Base-by-base conservation (phyloP, 2,888 invertebrate genomes). In the Psococerastis gibbosa region DNA sequence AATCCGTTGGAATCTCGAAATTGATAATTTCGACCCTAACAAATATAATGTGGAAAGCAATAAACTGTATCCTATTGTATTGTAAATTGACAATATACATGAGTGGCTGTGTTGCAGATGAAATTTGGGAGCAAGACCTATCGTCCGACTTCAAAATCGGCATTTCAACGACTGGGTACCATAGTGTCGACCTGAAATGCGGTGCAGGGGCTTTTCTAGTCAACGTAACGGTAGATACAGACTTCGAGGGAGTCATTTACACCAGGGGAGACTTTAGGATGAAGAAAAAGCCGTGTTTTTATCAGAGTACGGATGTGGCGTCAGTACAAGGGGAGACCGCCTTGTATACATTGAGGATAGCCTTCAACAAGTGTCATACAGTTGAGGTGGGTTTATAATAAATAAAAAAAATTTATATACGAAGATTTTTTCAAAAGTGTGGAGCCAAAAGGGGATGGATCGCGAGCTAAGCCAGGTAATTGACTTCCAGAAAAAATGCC, bases 261-360 rank as follows among this genome's bases (percentile, higher is more conserved):
- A 74, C 73, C 0, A 61, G 70, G 42, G 73, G 73, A 23, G 71
- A 67, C 52, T 74, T 69, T 53, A 63, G 71, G 49, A 67, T 68
- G 35, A 68, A 69, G 54, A 55, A 66, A 23, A 57, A 62, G 1
- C 68, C 70, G 0, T 74, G 73, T 52, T 73, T 70, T 52, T 56
- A 69, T 17, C 67, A 71, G 50, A 64, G 70, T 1, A 54, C 56
- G 20, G 55, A 27, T 27, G 27, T 27, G 6, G 27, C 27, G 6
- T 11, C 6, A 27, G 11, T 11, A 9, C 6, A 11, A 27, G 27
- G 27, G 11, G 11, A 54, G 3, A 63, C 58, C 22, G 61, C 63
- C 35, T 59, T 62, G 3, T 63, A 71, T 49, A 64, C 64, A 45
- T 64, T 74, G 60, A 64, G 64, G 49, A 68, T 74, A 51, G 64